These are phyloP conservation scores for Garrulus glandarius DNA, from an alignment of 2,797 vertebrate genomes.

Conservation along the genomic window DNA sequence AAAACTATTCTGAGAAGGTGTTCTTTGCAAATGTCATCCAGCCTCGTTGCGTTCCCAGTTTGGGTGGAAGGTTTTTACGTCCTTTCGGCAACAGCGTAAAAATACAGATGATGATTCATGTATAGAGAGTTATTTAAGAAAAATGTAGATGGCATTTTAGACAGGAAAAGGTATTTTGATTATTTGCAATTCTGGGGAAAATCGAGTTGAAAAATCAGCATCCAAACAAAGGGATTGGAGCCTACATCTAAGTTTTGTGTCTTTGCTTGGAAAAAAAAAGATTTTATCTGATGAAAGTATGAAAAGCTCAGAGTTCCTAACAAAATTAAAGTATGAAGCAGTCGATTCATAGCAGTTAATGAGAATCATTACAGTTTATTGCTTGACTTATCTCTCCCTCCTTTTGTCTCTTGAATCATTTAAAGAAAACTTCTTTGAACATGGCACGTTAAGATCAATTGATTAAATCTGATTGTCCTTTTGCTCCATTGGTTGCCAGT, in stretches of 20 bases:
- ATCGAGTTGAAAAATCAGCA: background rate
- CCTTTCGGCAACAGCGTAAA: background rate
- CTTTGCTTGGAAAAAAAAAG: background rate
- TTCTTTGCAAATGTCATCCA: conserved; percentile 22
- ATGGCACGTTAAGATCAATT: background rate
- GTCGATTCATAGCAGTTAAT: background rate
- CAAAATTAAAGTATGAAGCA: background rate
- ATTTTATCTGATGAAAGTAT: background rate
- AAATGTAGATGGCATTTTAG: background rate
- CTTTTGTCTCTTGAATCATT: background rate
- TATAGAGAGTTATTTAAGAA: background rate
- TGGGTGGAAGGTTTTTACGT: background rate
- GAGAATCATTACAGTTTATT: conserved; percentile 1
- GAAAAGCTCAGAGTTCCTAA: background rate
- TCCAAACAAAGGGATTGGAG: background rate
- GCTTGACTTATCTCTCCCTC: background rate
- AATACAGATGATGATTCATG: conserved; percentile 3
- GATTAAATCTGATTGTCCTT: conserved; percentile 21
- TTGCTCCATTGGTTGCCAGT: background rate
- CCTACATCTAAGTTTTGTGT: background rate
- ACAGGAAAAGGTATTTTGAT: background rate
- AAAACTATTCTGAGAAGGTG: background rate
- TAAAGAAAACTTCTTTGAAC: background rate
- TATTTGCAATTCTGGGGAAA: background rate
- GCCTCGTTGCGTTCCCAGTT: background rate